These are phyloP conservation scores for Hystrix cristata DNA, from an alignment of 2,113 vertebrate genomes.

Conservation along the genomic window DNA sequence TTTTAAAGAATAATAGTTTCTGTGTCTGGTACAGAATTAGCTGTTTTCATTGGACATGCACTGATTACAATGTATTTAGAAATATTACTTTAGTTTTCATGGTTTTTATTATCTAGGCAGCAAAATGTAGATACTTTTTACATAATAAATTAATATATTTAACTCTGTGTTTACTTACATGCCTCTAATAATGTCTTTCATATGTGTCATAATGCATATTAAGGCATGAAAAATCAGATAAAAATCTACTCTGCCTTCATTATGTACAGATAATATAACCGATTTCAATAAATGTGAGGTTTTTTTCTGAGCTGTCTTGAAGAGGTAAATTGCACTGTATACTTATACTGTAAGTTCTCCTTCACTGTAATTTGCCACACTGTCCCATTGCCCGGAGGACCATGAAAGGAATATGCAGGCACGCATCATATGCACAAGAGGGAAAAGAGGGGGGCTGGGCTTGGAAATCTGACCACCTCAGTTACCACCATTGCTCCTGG, in stretches of 20 bases:
- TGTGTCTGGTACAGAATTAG: neutral
- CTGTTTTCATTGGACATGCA: neutral
- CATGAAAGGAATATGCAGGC: neutral
- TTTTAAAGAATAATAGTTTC: neutral
- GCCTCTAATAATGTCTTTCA: neutral
- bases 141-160: neutral
- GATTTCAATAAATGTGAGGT: neutral
- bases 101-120: neutral
- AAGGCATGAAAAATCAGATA: neutral
- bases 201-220: neutral
- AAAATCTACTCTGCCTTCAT: neutral
- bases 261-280: neutral
- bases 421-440: too few species aligned
- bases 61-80: neutral
- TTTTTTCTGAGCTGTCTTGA: neutral
- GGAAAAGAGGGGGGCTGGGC: too few species aligned
- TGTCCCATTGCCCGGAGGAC: rapidly evolving
- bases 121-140: neutral
- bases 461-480: too few species aligned
- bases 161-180: neutral
- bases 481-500: neutral
- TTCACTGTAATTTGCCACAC: neutral
- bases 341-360: neutral
- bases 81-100: neutral
- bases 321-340: neutral